Base-by-base conservation (phyloP, 1,140 invertebrate species). In the Apis cerana region DNA sequence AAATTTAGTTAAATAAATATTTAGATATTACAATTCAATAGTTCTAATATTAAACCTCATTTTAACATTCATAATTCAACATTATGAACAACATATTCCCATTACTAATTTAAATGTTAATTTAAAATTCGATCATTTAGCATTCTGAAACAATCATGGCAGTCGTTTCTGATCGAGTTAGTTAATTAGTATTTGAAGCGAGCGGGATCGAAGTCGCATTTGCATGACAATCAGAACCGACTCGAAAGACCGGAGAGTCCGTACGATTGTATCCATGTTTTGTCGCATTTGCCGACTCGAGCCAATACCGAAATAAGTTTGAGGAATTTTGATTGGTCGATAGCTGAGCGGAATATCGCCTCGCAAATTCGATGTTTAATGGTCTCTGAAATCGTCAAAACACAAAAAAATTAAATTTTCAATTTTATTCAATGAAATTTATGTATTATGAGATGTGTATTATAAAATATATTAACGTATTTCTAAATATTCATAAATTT, bases 191-290 rank as follows among this genome's bases (percentile, higher is more conserved):
- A 74, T 48, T 59, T 43, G 33, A 59, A 43, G 13, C 19, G 48
- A 74, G 17, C 54, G 48, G 56, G 23, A 15, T 48, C 27, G 86
- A 90, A 90, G 62, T 88, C 84, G 76, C 67, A 85, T 82, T 77
- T 75, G 70, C 82, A 68, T 75, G 58, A 69, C 58, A 69, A 59
- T 70, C 48, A 21, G 15, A 23, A n/a, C 33, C 67, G 43, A 33
- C 33, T 43, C 67, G 27, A 10, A 15, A 27, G 27, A 43, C 64
- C 27, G 19, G 15, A 52, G n/a, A 69, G 21, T 23, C 19, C 23
- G 33, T 43, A 43, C 33, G 43, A 43, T 67, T 43, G 9, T 67
- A 43, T 43, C 33, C 64, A 4, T 43, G 27, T 67, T 67, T 43
- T 21, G 65, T 68, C 65, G 21, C 33, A 19, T 27, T 27, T 2